Percentiles rank a stretch among this genome's conserved stretches.
Conservation (phyloP, 2,113 vertebrate species). For the Dasypus novemcinctus region DNA sequence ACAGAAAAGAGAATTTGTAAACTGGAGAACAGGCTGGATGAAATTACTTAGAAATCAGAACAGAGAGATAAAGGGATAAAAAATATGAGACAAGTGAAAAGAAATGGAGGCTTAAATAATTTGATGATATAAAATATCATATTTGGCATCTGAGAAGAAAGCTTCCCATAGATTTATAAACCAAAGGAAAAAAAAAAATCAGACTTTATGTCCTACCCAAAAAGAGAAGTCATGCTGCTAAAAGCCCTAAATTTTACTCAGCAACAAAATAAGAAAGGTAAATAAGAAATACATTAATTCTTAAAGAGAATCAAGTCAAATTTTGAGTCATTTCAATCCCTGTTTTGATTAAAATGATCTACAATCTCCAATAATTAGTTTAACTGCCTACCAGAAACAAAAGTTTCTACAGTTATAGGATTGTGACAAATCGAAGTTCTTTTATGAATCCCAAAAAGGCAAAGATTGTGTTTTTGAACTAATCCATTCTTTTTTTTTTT, state of each 20-base stretch:
- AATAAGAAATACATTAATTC: neutral
- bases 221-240: neutral
- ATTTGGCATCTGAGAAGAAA: neutral
- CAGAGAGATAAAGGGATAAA: too few species aligned
- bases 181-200: fast-evolving
- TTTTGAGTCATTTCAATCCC: neutral
- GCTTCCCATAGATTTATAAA: neutral
- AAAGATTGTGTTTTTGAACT: too few species aligned
- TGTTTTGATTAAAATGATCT: neutral
- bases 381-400: neutral
- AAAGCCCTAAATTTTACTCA: neutral
- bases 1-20: neutral
- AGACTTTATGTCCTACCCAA: neutral
- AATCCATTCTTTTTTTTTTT: too few species aligned
- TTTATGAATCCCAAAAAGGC: too few species aligned
- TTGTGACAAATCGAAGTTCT: too few species aligned
- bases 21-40: neutral
- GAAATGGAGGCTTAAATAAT: neutral
- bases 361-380: neutral
- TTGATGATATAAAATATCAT: neutral
- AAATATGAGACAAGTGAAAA: neutral
- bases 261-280: neutral
- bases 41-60: too few species aligned
- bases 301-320: neutral
- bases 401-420: fast-evolving